Conservation (phyloP, 1,140 invertebrate genomes). For the Drosophila santomea region DNA sequence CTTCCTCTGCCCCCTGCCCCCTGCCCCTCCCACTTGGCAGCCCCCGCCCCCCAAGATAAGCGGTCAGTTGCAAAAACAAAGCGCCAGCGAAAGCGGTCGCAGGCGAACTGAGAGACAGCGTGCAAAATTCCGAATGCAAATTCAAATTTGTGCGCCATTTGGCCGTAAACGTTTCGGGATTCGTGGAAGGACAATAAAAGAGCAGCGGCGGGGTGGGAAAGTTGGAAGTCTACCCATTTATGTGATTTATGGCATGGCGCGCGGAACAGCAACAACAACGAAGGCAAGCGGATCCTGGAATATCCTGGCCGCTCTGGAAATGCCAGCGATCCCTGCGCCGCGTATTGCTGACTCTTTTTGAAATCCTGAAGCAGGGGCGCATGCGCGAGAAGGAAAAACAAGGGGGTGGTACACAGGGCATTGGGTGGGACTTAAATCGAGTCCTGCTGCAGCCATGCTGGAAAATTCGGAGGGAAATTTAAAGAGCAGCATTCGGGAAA, state of each 20-base stretch:
- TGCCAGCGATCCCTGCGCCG: conserved; percentile 65
- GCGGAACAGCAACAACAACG: conserved; percentile 13
- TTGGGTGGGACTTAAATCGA: conserved; percentile 7
- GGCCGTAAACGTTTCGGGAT: conserved; percentile 71
- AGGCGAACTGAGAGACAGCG: conserved; percentile 40
- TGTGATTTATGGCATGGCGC: conserved; percentile 81
- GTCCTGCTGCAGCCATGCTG: conserved; percentile 39
- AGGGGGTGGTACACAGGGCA: conserved; percentile 35
- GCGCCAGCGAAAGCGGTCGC: conserved; percentile 12
- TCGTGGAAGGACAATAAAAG: conserved; percentile 51
- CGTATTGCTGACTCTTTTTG: conserved; percentile 34
- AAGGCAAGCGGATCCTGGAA: conserved; percentile 60
- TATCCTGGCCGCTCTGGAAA: conserved; percentile 58
- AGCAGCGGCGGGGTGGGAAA: conserved; percentile 8
- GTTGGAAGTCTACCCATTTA: conserved; percentile 27
- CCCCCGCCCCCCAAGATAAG: conserved; percentile 9
- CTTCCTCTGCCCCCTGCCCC: background rate
- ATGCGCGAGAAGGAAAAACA: conserved; percentile 48
- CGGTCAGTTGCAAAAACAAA: conserved; percentile 24
- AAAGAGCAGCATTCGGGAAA: conserved; percentile 12
- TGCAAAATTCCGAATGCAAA: conserved; percentile 41
- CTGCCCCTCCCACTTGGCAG: background rate
- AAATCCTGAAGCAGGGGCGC: conserved; percentile 48
- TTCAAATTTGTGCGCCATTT: conserved; percentile 69
- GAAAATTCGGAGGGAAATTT: conserved; percentile 26